Evolutionary conservation across 2,888 invertebrate genomes (phyloP).

Genomic region (Chouioia cunea): DNA sequence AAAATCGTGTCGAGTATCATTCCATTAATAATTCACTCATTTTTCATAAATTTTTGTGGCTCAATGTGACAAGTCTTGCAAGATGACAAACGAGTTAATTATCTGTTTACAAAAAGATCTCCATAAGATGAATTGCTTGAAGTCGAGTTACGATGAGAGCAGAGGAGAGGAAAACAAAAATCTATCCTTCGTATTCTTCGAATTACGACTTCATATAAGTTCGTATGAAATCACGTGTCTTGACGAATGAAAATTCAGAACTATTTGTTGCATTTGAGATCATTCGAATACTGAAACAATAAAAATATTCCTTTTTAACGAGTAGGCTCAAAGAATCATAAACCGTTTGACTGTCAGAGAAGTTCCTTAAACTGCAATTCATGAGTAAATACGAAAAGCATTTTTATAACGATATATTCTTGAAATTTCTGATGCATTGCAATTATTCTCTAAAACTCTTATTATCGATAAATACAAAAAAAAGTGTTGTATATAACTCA

Average conservation of each 20-base stretch:
- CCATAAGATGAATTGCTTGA: slow-evolving; percentile 15
- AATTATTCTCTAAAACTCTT: too few relatives aligned
- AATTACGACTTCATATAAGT: background rate
- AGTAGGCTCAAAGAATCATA: slow-evolving; percentile 17
- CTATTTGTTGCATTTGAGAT: too few relatives aligned
- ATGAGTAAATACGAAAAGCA: slow-evolving; percentile 12
- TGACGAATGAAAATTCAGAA: too few relatives aligned
- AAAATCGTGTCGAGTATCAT: too few relatives aligned
- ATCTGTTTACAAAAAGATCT: slow-evolving; percentile 27
- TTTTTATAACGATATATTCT: too few relatives aligned
- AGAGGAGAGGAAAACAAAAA: slow-evolving; percentile 11
- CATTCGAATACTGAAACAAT: slow-evolving; percentile 2
- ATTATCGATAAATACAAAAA: too few relatives aligned
- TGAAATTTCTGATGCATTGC: too few relatives aligned
- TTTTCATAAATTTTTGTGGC: too few relatives aligned
- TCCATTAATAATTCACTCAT: too few relatives aligned
- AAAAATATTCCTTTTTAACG: slow-evolving; percentile 25
- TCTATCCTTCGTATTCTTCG: slow-evolving; percentile 8
- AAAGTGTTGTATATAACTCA: too few relatives aligned
- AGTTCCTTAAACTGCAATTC: slow-evolving; percentile 16
- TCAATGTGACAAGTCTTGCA: background rate
- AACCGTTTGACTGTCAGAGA: slow-evolving; percentile 26
- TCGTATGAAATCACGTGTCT: too few relatives aligned
- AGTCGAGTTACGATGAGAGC: too few relatives aligned
- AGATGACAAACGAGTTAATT: slow-evolving; percentile 25